These are phyloP conservation scores for Actias luna DNA, from an alignment of 2,888 invertebrate species.

Conservation along the genomic window DNA sequence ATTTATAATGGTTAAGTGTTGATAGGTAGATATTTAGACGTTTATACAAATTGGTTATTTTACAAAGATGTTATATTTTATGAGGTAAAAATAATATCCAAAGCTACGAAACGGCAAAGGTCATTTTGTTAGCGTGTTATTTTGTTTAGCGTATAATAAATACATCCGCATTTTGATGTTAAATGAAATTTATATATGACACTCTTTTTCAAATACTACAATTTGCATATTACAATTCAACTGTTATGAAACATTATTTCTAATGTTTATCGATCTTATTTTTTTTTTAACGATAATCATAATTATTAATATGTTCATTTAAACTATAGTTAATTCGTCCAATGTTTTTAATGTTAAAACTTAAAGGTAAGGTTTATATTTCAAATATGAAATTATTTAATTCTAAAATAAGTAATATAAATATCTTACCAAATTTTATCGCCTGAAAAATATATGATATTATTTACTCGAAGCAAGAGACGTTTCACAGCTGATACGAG, in stretches of 20 bases:
- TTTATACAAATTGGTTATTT: conserved; percentile 5
- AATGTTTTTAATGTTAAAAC: neutral
- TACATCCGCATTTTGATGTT: neutral
- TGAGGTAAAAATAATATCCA: neutral
- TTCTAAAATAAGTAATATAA: neutral
- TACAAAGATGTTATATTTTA: conserved; percentile 9
- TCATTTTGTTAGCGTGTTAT: too few species aligned
- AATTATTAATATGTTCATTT: neutral
- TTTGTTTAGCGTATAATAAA: neutral
- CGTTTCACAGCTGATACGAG: neutral
- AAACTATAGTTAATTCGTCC: neutral
- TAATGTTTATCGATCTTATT: neutral
- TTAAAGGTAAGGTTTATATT: neutral
- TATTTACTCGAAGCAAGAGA: neutral
- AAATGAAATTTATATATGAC: neutral
- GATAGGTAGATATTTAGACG: neutral
- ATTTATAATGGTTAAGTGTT: neutral
- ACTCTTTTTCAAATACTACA: neutral
- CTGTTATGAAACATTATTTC: neutral
- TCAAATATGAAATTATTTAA: neutral
- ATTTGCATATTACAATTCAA: neutral
- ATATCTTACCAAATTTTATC: conserved; percentile 2
- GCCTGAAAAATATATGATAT: neutral
- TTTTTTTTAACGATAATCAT: neutral
- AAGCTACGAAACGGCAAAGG: neutral